phyloP scores from a whole-genome alignment of 2,888 invertebrate genomes.

The Disparrhopalites patrizii region DNA sequence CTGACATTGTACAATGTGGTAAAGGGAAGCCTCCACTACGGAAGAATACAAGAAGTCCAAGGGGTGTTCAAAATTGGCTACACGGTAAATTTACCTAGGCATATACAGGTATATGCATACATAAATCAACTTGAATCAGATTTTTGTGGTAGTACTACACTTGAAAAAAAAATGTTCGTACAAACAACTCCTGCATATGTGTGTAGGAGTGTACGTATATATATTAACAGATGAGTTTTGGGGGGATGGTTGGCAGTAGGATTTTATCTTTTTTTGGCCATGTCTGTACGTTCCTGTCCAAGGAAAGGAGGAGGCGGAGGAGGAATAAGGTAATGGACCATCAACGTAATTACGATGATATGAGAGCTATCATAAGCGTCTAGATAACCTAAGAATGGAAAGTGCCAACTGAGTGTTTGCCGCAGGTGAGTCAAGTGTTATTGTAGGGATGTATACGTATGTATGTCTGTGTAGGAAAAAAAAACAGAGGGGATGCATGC shows the following conservation, averaged over 20 bases:
- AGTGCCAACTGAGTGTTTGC: slow-evolving; percentile 23
- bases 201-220: no score
- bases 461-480: no score
- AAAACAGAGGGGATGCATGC: no score
- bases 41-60: background rate
- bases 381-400: no score
- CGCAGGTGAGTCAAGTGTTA: slow-evolving; percentile 24
- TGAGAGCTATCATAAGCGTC: slow-evolving; percentile 21
- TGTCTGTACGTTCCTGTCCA: no score
- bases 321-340: slow-evolving; percentile 9
- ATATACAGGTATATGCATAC: background rate
- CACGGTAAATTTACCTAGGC: background rate
- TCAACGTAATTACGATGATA: slow-evolving; percentile 20
- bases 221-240: no score
- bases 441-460: slow-evolving; percentile 2
- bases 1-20: no score
- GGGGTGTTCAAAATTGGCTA: background rate
- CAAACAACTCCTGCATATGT: no score
- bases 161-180: no score
- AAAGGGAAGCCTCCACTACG: no score
- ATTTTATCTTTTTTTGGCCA: no score
- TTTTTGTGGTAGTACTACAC: background rate
- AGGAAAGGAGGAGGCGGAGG: background rate
- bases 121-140: slow-evolving; percentile 3
- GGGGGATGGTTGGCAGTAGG: no score